phyloP scores from a whole-genome alignment of 2,797 vertebrate species.

The Bryconaethiops microstoma region DNA sequence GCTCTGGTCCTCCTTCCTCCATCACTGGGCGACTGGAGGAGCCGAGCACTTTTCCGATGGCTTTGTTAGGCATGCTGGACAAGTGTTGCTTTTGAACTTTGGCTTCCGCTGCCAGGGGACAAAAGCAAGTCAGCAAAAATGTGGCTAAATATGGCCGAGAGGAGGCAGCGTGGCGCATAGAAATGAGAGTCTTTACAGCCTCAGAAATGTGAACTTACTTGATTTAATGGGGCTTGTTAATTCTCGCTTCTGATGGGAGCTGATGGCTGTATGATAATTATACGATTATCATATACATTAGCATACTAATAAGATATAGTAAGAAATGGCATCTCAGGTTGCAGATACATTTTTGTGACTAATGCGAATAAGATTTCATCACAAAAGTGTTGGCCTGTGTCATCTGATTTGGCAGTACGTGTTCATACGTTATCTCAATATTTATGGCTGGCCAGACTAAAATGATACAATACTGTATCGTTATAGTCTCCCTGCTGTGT shows the following conservation, averaged over 20 bases:
- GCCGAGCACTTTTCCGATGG: slow-evolving; percentile 40
- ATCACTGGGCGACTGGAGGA: slow-evolving; percentile 34
- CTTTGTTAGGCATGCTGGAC: slow-evolving; percentile 44
- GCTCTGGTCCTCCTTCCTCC: background rate
- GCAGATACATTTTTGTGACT: background rate
- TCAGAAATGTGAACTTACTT: background rate
- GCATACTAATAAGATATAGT: background rate
- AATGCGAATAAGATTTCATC: background rate
- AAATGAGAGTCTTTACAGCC: slow-evolving; percentile 10
- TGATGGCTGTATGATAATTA: background rate
- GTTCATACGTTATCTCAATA: background rate
- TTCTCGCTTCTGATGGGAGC: slow-evolving; percentile 4
- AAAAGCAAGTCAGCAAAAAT: slow-evolving; percentile 54
- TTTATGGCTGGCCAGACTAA: background rate
- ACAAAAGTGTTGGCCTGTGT: background rate
- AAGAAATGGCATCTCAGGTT: background rate
- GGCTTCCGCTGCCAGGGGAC: slow-evolving; percentile 50
- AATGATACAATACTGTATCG: too few relatives aligned
- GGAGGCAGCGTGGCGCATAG: slow-evolving; percentile 30
- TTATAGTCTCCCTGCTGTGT: too few relatives aligned
- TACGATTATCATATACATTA: background rate
- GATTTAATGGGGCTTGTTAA: background rate
- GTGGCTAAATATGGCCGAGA: slow-evolving; percentile 42
- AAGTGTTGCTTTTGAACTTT: slow-evolving; percentile 55
- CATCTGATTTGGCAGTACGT: background rate